Evolutionary conservation across 1,140 invertebrate species (phyloP), one percentile per base, ranked within the genome.

Genomic region (Meloidogyne exigua): DNA sequence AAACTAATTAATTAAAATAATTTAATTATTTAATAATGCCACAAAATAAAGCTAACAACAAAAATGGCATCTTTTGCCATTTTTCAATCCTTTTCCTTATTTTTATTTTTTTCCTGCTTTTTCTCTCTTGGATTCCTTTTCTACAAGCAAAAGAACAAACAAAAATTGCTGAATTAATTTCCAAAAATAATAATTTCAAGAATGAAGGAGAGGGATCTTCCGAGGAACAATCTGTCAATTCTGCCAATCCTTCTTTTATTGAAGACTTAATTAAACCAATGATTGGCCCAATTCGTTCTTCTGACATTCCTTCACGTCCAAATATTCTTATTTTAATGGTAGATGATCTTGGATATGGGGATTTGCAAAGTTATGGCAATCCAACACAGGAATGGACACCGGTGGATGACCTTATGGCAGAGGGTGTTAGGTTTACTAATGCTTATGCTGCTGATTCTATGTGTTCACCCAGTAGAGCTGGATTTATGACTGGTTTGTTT

Each of bases 311-410:
- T 5, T 28, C 74, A 25, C 76, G 76, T n/a, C 84, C 84, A 7
- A 85, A 85, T 75, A 86, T 85, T 71, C 75, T 85, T 63, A 77
- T 85, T n/a, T 67, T 85, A 12, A 85, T 85, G 84, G 82, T 85
- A 13, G 84, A 85, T 69, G 84, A 85, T 73, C 65, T 85, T 9
- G 84, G 84, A 18, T 86, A 84, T 75, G 85, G 85, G n/a, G 85
- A 86, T 75, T 72, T 86, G 32, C 73, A 80, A 44, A 68, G 81
- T 49, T 86, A 86, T 76, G 85, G 85, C 25, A 85, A 86, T 76
- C 86, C 85, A n/a, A 82, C 82, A 25, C 85, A 86, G 72, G 85
- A 87, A 70, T 84, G 76, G 76, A 87, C 77, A 26, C 71, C 79
- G 57, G 76, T 86, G 1, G 84, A 86, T 62, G 23, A 82, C 11